These are phyloP conservation scores for Macrocentrus cingulum DNA, from an alignment of 1,140 invertebrate genomes.

Conservation along the genomic window DNA sequence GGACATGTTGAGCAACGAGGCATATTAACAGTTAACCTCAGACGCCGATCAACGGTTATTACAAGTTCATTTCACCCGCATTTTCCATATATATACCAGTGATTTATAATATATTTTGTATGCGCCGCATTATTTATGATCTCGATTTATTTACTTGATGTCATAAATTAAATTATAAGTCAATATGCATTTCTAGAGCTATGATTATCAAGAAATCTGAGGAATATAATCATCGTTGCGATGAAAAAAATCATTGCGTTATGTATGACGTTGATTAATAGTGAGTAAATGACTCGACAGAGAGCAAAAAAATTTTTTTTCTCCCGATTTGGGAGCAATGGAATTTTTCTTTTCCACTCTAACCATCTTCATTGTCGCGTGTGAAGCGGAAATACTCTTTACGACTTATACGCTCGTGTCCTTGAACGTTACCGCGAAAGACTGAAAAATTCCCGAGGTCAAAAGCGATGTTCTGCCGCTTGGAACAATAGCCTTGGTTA, in stretches of 20 bases:
- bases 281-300: neutral
- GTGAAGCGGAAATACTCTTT: conserved; percentile 45
- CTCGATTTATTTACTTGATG: neutral
- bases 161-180: conserved; percentile 8
- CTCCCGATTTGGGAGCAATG: too few species aligned
- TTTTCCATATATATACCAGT: neutral
- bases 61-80: conserved; percentile 5
- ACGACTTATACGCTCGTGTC: conserved; percentile 28
- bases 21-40: conserved; percentile 26
- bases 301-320: too few species aligned
- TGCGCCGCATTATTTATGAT: neutral
- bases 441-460: conserved; percentile 22
- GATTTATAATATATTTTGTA: neutral
- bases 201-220: neutral
- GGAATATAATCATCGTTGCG: too few species aligned
- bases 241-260: neutral
- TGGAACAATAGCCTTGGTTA: conserved; percentile 37
- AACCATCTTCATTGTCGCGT: conserved; percentile 21
- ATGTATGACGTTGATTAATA: neutral
- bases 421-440: conserved; percentile 34
- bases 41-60: conserved; percentile 19
- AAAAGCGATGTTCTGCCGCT: conserved; percentile 19
- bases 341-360: conserved; percentile 2
- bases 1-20: conserved; percentile 29
- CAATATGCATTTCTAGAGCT: neutral